These are phyloP conservation scores for Oscheius sp. DNA, from an alignment of 2,888 invertebrate genomes.

Conservation along the genomic window DNA sequence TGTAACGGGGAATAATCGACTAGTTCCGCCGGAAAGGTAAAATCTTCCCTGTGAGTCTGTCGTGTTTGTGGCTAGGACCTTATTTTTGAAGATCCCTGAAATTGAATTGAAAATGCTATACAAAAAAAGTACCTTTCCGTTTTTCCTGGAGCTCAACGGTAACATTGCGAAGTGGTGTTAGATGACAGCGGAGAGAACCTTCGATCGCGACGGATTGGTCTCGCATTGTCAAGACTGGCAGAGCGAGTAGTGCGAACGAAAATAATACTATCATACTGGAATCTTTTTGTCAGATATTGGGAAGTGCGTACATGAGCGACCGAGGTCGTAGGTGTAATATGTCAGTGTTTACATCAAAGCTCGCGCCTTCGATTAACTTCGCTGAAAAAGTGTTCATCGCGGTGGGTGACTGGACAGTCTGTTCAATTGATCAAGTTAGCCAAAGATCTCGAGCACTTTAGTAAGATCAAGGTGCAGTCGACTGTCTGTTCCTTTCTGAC, in stretches of 20 bases:
- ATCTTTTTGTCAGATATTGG: neutral
- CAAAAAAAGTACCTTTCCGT: constrained; percentile 2
- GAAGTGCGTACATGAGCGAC: neutral
- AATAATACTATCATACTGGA: constrained; percentile 38
- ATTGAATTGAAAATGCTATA: neutral
- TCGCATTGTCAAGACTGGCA: constrained; percentile 48
- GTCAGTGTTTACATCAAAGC: constrained; percentile 9
- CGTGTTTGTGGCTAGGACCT: neutral
- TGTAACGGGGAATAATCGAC: constrained; percentile 22
- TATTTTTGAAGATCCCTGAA: constrained; percentile 14
- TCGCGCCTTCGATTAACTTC: too few species aligned
- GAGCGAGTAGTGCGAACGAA: constrained; percentile 35
- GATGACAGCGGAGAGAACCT: constrained; percentile 25
- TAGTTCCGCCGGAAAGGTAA: constrained; percentile 15
- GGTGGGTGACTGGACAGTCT: neutral
- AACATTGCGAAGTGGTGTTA: constrained; percentile 1
- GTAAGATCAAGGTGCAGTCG: too few species aligned
- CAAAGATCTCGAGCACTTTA: too few species aligned
- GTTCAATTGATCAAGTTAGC: neutral
- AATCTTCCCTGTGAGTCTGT: constrained; percentile 18
- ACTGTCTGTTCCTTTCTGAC: too few species aligned
- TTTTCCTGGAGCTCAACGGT: constrained; percentile 26
- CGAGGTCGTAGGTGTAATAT: constrained; percentile 23
- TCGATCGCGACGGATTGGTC: constrained; percentile 62
- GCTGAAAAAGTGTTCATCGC: neutral